Evolutionary conservation across 2,797 vertebrate species (phyloP).

Genomic region (Babyrousa celebensis): DNA sequence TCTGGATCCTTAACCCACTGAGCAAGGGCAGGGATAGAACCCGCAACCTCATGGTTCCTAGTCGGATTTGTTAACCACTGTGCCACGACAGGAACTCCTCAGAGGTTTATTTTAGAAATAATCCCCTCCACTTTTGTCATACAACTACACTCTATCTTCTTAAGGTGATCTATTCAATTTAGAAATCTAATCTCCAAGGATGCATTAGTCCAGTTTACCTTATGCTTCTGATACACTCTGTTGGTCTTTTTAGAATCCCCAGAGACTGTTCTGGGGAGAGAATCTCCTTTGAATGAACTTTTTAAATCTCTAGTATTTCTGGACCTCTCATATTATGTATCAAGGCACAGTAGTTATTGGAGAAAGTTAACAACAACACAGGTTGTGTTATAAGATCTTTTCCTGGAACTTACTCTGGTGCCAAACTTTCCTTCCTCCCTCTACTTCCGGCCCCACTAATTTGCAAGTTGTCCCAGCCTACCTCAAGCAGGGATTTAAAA

Average conservation of each 20-base stretch:
- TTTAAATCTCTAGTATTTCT: constrained; percentile 64
- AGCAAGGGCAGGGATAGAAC: too few species aligned
- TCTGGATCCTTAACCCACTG: too few species aligned
- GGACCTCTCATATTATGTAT: background rate
- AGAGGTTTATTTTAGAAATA: constrained; percentile 68
- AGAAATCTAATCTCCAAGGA: constrained; percentile 60
- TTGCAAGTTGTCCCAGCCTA: constrained; percentile 74
- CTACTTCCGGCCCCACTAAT: constrained; percentile 33
- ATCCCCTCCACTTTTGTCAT: constrained; percentile 10
- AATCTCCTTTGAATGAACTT: constrained; percentile 53
- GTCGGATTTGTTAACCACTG: too few species aligned
- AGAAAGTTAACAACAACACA: constrained; percentile 61
- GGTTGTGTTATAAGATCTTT: constrained; percentile 60
- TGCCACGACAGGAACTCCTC: background rate
- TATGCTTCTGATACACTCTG: constrained; percentile 61
- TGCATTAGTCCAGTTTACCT: background rate
- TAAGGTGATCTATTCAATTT: constrained; percentile 69
- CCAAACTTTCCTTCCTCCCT: constrained; percentile 46
- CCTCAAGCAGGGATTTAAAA: constrained; percentile 81
- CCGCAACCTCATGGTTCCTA: too few species aligned
- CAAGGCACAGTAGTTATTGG: background rate
- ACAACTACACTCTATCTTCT: constrained; percentile 43
- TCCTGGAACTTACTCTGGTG: constrained; percentile 65
- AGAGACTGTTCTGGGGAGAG: constrained; percentile 19
- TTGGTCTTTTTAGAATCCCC: constrained; percentile 21